These are phyloP conservation scores for Euwallacea fornicatus DNA, from an alignment of 1,140 invertebrate species.

Conservation along the genomic window DNA sequence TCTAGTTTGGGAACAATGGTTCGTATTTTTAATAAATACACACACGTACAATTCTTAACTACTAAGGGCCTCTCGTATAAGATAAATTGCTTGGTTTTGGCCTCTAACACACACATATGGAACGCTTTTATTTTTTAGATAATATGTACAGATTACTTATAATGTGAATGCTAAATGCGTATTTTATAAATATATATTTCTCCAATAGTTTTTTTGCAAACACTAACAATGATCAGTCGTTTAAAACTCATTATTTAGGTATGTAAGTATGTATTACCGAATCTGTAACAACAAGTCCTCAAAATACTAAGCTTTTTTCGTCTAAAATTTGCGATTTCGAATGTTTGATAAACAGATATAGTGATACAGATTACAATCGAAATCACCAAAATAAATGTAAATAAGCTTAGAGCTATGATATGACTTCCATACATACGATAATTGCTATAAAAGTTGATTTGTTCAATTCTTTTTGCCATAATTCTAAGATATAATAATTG, in stretches of 20 bases:
- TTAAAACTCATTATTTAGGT: conserved; percentile 4
- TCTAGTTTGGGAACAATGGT: background rate
- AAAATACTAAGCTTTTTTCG: background rate
- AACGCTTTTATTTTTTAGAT: too few species aligned
- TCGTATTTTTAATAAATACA: background rate
- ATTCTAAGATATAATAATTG: too few species aligned
- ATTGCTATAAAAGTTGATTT: too few species aligned
- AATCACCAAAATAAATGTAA: too few species aligned
- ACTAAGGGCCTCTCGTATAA: background rate
- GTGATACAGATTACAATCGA: background rate
- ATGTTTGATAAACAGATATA: background rate
- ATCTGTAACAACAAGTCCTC: background rate
- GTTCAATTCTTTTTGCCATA: too few species aligned
- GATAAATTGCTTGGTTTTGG: conserved; percentile 11
- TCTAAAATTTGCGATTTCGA: too few species aligned
- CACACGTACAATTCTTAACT: background rate
- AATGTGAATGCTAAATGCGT: conserved; percentile 22
- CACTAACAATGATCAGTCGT: conserved; percentile 34
- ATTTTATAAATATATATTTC: conserved; percentile 10
- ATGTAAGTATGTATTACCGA: too few species aligned
- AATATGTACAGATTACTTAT: background rate
- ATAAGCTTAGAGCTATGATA: too few species aligned
- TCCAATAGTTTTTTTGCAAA: conserved; percentile 13
- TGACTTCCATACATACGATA: too few species aligned
- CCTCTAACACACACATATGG: conserved; percentile 6